These are phyloP conservation scores for Diadegma fenestrale DNA, from an alignment of 2,888 invertebrate species.

Conservation along the genomic window DNA sequence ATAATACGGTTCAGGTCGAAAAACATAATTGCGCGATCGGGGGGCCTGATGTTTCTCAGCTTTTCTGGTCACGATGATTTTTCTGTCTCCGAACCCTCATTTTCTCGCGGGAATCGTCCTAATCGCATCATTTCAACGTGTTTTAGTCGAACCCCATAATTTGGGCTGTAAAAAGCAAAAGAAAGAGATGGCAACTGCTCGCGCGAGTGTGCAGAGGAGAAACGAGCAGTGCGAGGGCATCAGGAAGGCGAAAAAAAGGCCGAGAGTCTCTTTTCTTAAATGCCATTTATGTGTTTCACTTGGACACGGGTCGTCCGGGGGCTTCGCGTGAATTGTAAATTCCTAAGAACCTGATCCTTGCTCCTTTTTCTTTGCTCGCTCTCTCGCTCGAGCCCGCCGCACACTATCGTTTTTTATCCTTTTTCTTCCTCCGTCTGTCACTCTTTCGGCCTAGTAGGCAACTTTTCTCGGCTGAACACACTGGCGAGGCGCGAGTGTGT, in stretches of 20 bases:
- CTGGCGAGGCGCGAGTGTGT: no score
- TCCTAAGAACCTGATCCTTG: constrained; percentile 81
- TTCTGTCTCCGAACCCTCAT: constrained; percentile 36
- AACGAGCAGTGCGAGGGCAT: no score
- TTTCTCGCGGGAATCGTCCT: constrained; percentile 59
- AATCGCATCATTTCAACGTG: constrained; percentile 81
- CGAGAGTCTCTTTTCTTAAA: constrained; percentile 78
- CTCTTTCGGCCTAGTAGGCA: constrained; percentile 44
- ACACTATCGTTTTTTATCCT: constrained; percentile 48
- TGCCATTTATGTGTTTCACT: constrained; percentile 83
- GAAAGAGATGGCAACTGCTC: neutral
- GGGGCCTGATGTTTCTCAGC: constrained; percentile 27
- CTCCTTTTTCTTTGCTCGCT: constrained; percentile 48
- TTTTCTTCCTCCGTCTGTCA: constrained; percentile 40
- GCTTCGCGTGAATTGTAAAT: constrained; percentile 82
- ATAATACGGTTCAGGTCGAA: neutral
- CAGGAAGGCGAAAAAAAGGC: constrained; percentile 34
- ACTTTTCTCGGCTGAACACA: constrained; percentile 54
- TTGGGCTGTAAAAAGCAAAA: constrained; percentile 73
- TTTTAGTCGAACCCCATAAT: constrained; percentile 81
- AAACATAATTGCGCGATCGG: constrained; percentile 2
- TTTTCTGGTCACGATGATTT: constrained; percentile 45
- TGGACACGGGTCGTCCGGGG: constrained; percentile 75
- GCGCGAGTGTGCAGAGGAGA: neutral
- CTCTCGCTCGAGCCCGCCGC: constrained; percentile 38